Evolutionary conservation across 2,888 invertebrate species (phyloP).

Genomic region (Ashinkailepas kermadecensis): DNA sequence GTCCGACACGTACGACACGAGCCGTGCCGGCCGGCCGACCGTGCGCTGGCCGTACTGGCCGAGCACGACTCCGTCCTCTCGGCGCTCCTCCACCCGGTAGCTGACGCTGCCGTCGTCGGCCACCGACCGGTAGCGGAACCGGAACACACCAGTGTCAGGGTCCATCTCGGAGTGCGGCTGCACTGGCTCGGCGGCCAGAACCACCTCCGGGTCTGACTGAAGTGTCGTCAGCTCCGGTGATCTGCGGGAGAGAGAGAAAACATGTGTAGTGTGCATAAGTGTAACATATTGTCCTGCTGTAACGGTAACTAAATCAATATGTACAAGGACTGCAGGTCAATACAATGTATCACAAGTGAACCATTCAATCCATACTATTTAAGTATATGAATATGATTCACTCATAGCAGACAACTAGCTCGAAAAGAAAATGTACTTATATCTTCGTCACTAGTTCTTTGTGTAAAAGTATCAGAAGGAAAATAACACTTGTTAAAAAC

Average conservation of each 20-base stretch:
- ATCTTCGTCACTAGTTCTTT: no score
- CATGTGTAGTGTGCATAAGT: not conserved
- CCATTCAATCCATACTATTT: no score
- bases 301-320: no score
- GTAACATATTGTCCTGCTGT: no score
- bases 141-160: slow-evolving; percentile 7
- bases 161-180: not conserved
- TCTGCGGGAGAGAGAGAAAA: not conserved
- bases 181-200: not conserved
- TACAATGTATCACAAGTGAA: no score
- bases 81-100: not conserved
- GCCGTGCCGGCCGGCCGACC: no score
- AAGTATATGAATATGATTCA: no score
- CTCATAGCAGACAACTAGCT: no score
- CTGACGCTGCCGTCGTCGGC: not conserved
- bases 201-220: not conserved
- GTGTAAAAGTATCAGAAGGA: no score
- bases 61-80: not conserved
- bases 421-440: no score
- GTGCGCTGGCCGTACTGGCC: slow-evolving; percentile 2
- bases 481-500: no score
- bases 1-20: slow-evolving; percentile 13
- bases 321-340: no score
- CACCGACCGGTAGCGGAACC: not conserved
- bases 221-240: not conserved